Conservation (phyloP, 2,113 vertebrate species). For the Trichomycterus rosablanca region DNA sequence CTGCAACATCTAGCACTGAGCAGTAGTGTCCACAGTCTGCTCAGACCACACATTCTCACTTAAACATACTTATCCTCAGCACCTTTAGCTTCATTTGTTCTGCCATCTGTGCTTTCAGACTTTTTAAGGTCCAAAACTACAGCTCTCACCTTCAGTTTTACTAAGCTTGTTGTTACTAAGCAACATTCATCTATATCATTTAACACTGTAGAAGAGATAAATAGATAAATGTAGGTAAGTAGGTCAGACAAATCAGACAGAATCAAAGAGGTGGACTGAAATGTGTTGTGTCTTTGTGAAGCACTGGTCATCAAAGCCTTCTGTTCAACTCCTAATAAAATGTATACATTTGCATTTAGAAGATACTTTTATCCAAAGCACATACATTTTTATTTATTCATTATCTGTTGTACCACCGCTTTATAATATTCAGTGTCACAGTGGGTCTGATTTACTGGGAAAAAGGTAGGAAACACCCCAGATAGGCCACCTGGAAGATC, state of each 20-base stretch:
- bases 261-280: background rate
- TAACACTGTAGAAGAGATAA: conserved; percentile 9
- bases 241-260: background rate
- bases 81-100: background rate
- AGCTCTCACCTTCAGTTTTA: conserved; percentile 52
- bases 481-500: too few species aligned
- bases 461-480: too few species aligned
- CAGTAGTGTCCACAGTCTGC: conserved; percentile 15
- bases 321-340: conserved; percentile 3
- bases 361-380: too few species aligned
- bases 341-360: conserved; percentile 6
- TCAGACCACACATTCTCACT: conserved; percentile 9
- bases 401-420: too few species aligned
- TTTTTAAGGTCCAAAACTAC: conserved; percentile 38
- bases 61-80: too few species aligned
- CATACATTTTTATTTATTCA: too few species aligned
- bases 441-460: too few species aligned
- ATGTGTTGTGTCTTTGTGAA: conserved; percentile 2
- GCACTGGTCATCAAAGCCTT: background rate
- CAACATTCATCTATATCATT: conserved; percentile 60
- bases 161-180: conserved; percentile 66
- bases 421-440: too few species aligned
- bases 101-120: background rate
- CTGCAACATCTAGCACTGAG: conserved; percentile 45
- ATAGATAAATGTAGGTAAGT: background rate